A percentile compares a stretch with the other conserved stretches of the same genome.
Evolutionary conservation across 2,888 invertebrate species (phyloP).

Genomic region (Caenorhabditis zanzibari): DNA sequence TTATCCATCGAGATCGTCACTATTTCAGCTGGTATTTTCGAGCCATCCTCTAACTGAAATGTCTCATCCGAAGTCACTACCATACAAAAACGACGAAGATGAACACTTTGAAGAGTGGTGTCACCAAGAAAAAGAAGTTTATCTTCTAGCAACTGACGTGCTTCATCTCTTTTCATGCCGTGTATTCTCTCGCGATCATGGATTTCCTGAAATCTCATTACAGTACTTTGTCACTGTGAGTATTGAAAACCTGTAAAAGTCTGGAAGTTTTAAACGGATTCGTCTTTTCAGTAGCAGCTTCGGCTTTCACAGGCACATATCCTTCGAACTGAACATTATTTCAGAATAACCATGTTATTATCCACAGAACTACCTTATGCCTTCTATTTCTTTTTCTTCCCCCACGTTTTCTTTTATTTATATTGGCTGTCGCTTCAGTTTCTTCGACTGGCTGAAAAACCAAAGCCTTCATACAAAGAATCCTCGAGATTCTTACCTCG

Average conservation of each 20-base stretch:
- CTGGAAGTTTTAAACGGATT: constrained; percentile 8
- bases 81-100: constrained; percentile 52
- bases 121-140: constrained; percentile 60
- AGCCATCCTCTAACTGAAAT: constrained; percentile 39
- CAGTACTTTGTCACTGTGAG: not conserved
- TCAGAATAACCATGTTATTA: too few species aligned
- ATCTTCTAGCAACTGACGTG: constrained; percentile 55
- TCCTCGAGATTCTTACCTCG: not conserved
- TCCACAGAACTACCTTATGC: constrained; percentile 8
- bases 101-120: constrained; percentile 29
- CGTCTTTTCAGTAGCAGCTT: not conserved
- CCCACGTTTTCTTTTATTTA: constrained; percentile 41
- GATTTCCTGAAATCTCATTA: constrained; percentile 34
- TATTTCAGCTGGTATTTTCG: constrained; percentile 50
- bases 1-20: constrained; percentile 59
- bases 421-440: not conserved
- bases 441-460: constrained; percentile 13
- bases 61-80: constrained; percentile 38
- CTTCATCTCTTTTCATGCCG: constrained; percentile 55
- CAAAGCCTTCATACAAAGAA: not conserved
- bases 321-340: constrained; percentile 18
- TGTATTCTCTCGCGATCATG: constrained; percentile 52
- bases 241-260: constrained; percentile 33
- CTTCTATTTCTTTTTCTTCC: constrained; percentile 41
- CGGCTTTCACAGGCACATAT: not conserved